Evolutionary conservation across 2,797 vertebrate species (phyloP), one percentile per base, ranked within the genome.

Genomic region (Synaphobranchus kaupii): DNA sequence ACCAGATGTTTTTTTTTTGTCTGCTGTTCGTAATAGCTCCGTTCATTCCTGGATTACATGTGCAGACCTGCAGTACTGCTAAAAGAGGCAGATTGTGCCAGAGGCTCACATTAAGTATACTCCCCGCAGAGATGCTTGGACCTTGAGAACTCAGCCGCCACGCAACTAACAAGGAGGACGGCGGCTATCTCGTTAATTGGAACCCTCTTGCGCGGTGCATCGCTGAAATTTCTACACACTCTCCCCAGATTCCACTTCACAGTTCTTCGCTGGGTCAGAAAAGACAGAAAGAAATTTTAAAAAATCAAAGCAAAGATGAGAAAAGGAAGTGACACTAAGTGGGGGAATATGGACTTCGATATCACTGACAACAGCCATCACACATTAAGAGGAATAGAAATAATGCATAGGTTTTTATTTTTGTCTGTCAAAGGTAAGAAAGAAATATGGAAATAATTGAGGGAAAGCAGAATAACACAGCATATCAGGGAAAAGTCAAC

Each of bases 151-250:
- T 44, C 83, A 13, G 82, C 13, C 34, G 50, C 63, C 31, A 31
- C 22, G 22, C 31, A 52, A 78, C 54, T 84, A 84, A 87, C 71
- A 52, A 78, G 86, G 66, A 34, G 39, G 66, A 56, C 7, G 25
- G 22, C 15, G n/a, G 50, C 8, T 10, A 34, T 87, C 34, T 54
- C 22, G 34, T n/a, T 84, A 84, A 87, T 78, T 84, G 83, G 82
- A 76, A 52, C 5, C 31, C 34, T 50, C 52, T 73, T 7, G 56
- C n/a, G 20, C n/a, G 12, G 66, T 5, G 82, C 63, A 9, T 58
- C 9, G 6, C 63, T 50, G 47, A 58, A 50, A 47, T 84, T 60
- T 76, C n/a, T 22, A 52, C 39, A 80, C 8, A 15, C n/a, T 82
- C 66, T 39, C 66, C n/a, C 60, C 58, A 56, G 85, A 12, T 48